Evolutionary conservation across 2,113 vertebrate species (phyloP).

Genomic region (Sula dactylatra): DNA sequence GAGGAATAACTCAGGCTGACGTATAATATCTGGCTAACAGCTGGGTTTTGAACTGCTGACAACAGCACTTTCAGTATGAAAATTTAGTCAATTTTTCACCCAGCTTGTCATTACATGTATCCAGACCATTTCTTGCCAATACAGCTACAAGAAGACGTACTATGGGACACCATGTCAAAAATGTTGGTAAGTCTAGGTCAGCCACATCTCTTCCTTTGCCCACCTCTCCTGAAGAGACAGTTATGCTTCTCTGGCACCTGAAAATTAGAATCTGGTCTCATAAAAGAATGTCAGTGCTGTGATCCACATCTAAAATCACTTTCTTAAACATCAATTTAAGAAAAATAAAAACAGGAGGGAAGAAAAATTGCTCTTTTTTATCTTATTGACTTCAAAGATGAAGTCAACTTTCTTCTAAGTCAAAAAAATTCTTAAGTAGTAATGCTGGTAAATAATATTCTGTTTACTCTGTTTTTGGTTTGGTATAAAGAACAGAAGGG

Average conservation of each 20-base stretch:
- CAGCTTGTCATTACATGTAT: neutral
- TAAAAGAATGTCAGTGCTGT: neutral
- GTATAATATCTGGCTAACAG: neutral
- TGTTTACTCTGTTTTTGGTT: neutral
- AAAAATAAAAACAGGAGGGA: neutral
- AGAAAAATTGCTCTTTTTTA: neutral
- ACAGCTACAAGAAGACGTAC: neutral
- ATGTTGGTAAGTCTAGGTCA: neutral
- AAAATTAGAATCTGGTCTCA: neutral
- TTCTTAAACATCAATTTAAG: neutral
- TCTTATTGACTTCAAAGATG: neutral
- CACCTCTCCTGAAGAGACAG: neutral
- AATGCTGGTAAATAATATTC: neutral
- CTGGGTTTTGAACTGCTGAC: constrained; percentile 18
- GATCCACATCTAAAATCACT: neutral
- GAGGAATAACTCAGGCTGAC: neutral
- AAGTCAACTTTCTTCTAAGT: neutral
- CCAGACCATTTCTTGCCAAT: neutral
- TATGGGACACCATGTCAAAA: neutral
- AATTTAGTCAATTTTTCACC: constrained; percentile 50
- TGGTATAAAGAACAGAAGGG: neutral
- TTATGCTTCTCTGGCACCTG: neutral
- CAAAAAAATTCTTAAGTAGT: neutral
- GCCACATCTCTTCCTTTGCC: neutral
- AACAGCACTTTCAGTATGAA: neutral